Evolutionary conservation across 2,888 invertebrate species (phyloP), one percentile per base, ranked within the genome.

Genomic region (Phalangium opilio): DNA sequence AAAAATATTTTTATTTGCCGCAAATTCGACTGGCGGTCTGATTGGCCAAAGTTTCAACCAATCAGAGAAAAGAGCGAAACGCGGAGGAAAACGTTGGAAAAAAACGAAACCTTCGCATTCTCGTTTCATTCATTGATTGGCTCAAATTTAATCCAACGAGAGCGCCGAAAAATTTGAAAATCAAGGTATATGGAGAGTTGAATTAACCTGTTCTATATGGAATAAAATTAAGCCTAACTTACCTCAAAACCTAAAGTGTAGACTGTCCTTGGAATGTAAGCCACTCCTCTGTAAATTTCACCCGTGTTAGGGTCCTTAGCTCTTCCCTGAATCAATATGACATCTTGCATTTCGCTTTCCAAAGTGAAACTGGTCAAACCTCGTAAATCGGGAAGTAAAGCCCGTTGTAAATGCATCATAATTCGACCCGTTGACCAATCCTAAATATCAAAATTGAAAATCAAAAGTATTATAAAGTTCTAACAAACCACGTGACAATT

Each of bases 231-330:
- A 41, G 4, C 10, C 11, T 12, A 20, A 41, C 41, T 21, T 41
- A 41, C 41, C 11, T 17, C 14, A 41, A 41, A 41, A 20, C 11
- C 11, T 21, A 41, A 21, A 11, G 41, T 20, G 8, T 14, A 14
- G n/a, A 69, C 71, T 2, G 71, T 72, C 53, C 72, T 70, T 0
- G 75, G 75, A 56, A 76, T 70, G 50, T 75, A 73, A 45, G 70
- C 66, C 0, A 75, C 76, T 0, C 75, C 76, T 43, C 66, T 67
- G 55, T 72, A 75, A n/a, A 70, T 61, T 47, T 74, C 72, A 32
- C 68, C 66, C 0, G 73, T 73, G 5, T 70, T 68, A 56, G 68
- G 64, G 48, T 76, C 74, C 50, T 70, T 70, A 21, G 72, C 74
- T 18, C 70, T 58, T 0, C 76, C 76, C 48, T 75, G 73, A 12